phyloP scores from a whole-genome alignment of 2,113 vertebrate species.

The Actenoides hombroni region DNA sequence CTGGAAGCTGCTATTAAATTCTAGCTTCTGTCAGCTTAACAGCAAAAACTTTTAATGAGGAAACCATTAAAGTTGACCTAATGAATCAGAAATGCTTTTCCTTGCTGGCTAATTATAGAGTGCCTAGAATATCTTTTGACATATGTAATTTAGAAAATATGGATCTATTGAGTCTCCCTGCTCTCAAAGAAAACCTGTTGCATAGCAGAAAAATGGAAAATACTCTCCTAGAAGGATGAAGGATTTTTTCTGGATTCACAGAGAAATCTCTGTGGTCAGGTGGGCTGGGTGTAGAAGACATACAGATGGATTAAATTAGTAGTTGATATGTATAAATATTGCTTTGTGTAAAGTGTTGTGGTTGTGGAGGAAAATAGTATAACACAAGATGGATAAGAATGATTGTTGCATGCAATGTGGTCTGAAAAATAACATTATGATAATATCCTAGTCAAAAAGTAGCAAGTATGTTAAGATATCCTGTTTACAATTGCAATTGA shows the following conservation, averaged over 20 bases:
- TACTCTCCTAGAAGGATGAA: background rate
- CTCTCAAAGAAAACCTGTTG: constrained; percentile 47
- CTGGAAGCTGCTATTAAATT: constrained; percentile 71
- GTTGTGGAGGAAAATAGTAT: background rate
- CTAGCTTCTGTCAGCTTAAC: constrained; percentile 70
- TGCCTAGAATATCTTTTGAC: constrained; percentile 58
- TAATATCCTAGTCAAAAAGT: background rate
- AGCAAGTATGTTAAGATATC: background rate
- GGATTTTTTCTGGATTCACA: background rate
- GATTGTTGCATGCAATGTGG: background rate
- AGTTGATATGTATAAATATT: background rate
- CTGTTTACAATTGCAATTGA: background rate
- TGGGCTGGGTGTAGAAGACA: background rate
- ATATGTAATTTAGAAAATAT: constrained; percentile 68
- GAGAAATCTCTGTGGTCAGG: background rate
- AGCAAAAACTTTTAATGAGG: constrained; percentile 73
- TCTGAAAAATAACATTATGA: background rate
- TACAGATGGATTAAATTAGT: background rate
- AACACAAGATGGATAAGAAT: background rate
- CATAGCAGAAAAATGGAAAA: background rate
- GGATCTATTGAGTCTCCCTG: background rate
- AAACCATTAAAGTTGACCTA: constrained; percentile 72
- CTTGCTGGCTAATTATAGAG: constrained; percentile 67
- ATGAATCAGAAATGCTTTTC: constrained; percentile 75
- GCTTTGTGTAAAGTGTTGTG: background rate